Conservation (phyloP, 2,888 invertebrate genomes). For the Vanessa cardui region DNA sequence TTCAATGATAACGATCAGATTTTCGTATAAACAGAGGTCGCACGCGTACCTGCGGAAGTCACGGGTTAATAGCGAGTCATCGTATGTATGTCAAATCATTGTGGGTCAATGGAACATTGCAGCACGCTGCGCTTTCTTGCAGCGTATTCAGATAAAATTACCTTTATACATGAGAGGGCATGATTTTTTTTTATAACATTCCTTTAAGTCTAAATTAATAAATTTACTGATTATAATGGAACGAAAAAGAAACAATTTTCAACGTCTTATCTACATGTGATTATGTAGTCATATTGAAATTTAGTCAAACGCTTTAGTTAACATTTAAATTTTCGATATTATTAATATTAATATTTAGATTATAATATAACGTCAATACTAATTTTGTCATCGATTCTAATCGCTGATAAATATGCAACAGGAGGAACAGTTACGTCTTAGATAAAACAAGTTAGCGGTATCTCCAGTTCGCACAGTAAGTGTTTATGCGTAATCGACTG, state of each 20-base stretch:
- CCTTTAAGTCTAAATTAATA: constrained; percentile 3
- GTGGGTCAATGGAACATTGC: constrained; percentile 71
- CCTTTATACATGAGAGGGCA: constrained; percentile 32
- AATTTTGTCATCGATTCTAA: background rate
- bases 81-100: constrained; percentile 64
- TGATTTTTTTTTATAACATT: constrained; percentile 20
- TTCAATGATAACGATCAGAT: constrained; percentile 12
- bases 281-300: too few relatives aligned
- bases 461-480: background rate
- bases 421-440: constrained; percentile 4
- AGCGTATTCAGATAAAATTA: constrained; percentile 49
- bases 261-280: too few relatives aligned
- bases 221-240: too few relatives aligned
- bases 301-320: too few relatives aligned
- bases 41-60: constrained; percentile 35
- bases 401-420: constrained; percentile 9
- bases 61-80: constrained; percentile 42
- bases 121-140: constrained; percentile 67
- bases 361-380: background rate
- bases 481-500: background rate
- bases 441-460: constrained; percentile 4
- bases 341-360: background rate
- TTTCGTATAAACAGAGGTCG: constrained; percentile 28
- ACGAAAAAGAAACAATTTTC: too few relatives aligned
- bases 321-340: background rate